Conservation (phyloP, 53 echinoderm and acorn worm genomes). For the Actinopyga echinites region DNA sequence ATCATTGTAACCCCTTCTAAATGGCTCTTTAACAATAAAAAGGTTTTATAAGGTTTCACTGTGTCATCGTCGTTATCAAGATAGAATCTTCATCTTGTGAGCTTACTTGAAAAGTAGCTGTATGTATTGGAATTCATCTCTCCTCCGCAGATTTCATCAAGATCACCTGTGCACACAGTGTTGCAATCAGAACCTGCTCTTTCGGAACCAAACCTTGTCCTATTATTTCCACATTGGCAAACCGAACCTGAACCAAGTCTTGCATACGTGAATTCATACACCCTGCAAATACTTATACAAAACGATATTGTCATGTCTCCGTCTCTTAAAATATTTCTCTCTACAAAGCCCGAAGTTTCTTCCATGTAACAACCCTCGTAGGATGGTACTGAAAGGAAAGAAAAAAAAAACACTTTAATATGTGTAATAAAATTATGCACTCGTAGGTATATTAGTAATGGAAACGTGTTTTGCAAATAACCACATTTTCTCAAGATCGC, state of each 20-base stretch:
- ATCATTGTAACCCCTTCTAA: no score
- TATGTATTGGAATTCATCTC: background rate
- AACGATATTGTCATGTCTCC: background rate
- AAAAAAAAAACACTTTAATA: no score
- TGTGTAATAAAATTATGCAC: no score
- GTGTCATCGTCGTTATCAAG: no score
- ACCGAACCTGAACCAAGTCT: background rate
- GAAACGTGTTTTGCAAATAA: no score
- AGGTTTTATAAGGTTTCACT: no score
- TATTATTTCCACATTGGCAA: background rate
- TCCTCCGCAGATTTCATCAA: background rate
- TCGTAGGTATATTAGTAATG: no score
- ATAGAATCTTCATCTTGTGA: no score
- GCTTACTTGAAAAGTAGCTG: constrained; percentile 1
- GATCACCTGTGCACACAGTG: background rate
- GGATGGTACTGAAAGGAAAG: background rate
- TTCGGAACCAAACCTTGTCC: background rate
- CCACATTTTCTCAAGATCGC: no score
- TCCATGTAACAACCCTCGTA: background rate
- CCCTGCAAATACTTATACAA: background rate
- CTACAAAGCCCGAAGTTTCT: background rate
- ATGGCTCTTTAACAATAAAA: no score
- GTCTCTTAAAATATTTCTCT: background rate
- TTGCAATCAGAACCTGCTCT: background rate
- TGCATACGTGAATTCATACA: background rate